Base-by-base conservation (phyloP, 2,113 vertebrate species). In the Malurus alboscapulatus region DNA sequence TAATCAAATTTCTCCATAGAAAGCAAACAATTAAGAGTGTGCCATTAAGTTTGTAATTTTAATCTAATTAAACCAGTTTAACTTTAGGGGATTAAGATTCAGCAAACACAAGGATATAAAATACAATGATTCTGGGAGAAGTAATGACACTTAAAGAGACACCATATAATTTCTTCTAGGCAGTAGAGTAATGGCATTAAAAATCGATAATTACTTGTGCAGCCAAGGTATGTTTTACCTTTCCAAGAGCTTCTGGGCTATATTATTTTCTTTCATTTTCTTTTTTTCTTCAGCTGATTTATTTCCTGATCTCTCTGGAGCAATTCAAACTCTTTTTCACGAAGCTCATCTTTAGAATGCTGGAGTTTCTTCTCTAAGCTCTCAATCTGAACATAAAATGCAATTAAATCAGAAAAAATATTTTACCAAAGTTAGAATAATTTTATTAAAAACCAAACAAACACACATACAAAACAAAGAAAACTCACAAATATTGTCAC, bases 251-350 rank as follows among this genome's bases (percentile, higher is more conserved):
- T 76, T 92, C 89, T 62, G 97, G 85, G 40, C 68, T 95, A 48
- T 81, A 63, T 36, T 96, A 73, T 36, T 96, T 94, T 94, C 96
- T 97, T 96, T 97, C 95, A 13, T 44, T 79, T 44, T 79, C 86
- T 97, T 48, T 81, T 98, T 91, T 97, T 98, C 85, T 97, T 98
- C 86, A 98, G 90, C 53, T 96, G 96, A 95, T 81, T 97, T 93
- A 98, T 97, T 93, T 98, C 96, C 62, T 98, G 98, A 48, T 98
- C 96, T 97, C 90, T 98, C 34, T 98, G 97, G 32, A 98, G 87
- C 34, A 97, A 84, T 47, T 96, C 87, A 96, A 98, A 98, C 34
- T 97, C 97, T 95, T 97, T 98, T 86, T 97, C 96, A 95, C 93
- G 93, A 88, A 98, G 97, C 40, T 98, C 94, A 73, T 97, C 96